phyloP scores from a whole-genome alignment of 1,140 invertebrate genomes.

The Sesamia nonagrioides region DNA sequence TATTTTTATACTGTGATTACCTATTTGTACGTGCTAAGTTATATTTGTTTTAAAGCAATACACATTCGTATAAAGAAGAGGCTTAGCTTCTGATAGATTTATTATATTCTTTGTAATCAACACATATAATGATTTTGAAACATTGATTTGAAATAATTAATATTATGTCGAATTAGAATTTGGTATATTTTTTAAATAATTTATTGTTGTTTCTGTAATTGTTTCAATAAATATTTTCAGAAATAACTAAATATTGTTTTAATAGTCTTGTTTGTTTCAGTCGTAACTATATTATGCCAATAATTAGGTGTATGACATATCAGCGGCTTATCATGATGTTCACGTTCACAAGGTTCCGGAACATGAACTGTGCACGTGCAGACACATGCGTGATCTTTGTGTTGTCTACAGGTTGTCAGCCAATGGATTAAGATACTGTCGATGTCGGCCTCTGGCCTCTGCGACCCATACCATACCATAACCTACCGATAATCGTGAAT shows the following conservation, averaged over 20 bases:
- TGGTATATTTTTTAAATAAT: constrained; percentile 71
- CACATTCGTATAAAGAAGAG: constrained; percentile 57
- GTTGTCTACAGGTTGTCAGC: constrained; percentile 1
- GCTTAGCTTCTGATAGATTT: constrained; percentile 61
- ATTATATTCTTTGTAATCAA: constrained; percentile 55
- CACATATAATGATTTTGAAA: constrained; percentile 51
- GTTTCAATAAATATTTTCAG: constrained; percentile 70
- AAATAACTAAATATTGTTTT: constrained; percentile 46
- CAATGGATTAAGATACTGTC: not conserved
- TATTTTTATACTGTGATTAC: constrained; percentile 86
- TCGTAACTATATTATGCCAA: not conserved
- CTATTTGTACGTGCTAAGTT: constrained; percentile 77
- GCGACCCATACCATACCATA: no score
- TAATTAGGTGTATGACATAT: not conserved
- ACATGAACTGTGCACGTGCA: not conserved
- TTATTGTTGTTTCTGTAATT: constrained; percentile 79
- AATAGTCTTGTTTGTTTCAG: not conserved
- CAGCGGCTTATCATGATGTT: not conserved
- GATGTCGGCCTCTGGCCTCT: not conserved
- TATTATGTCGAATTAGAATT: constrained; percentile 62
- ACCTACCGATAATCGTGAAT: no score
- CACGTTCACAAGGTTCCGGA: not conserved
- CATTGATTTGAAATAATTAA: constrained; percentile 54
- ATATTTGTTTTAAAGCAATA: constrained; percentile 63
- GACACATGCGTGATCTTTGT: not conserved